Conservation (phyloP, 2,113 vertebrate genomes). For the Nibea albiflora region DNA sequence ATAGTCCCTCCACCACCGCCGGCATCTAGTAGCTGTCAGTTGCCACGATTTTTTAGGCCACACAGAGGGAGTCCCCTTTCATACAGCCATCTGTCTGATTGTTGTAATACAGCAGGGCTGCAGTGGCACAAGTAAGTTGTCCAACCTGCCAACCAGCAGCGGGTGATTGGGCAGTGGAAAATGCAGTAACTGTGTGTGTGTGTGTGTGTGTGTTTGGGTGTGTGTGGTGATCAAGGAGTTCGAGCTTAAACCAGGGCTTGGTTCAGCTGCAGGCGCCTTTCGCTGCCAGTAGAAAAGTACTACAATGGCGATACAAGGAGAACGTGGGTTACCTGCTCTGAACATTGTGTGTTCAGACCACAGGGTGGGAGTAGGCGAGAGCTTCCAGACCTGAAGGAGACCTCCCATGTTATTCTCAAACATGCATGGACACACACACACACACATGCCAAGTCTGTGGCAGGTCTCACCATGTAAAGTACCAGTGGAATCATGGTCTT, state of each 20-base stretch:
- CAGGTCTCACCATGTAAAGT: conserved; percentile 38
- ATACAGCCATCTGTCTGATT: conserved; percentile 60
- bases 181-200: conserved; percentile 50
- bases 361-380: conserved; percentile 46
- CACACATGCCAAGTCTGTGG: conserved; percentile 30
- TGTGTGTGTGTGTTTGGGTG: conserved; percentile 44
- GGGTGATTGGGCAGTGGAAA: conserved; percentile 51
- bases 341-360: conserved; percentile 18
- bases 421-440: conserved; percentile 13
- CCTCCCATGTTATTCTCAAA: conserved; percentile 48
- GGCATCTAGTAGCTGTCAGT: conserved; percentile 32
- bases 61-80: conserved; percentile 58
- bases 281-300: conserved; percentile 23
- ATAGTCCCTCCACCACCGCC: conserved; percentile 19
- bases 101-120: conserved; percentile 46
- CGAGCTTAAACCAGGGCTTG: background rate
- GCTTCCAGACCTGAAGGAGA: conserved; percentile 57
- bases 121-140: conserved; percentile 61
- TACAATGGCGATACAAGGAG: background rate
- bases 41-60: conserved; percentile 52
- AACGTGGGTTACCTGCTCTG: conserved; percentile 12
- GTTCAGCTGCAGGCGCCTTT: conserved; percentile 1
- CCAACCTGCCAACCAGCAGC: conserved; percentile 49
- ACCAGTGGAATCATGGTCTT: conserved; percentile 30
- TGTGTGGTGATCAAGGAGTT: conserved; percentile 13